Percentiles rank a stretch among this genome's conserved stretches.
Evolutionary conservation across 1,140 invertebrate species (phyloP).

Genomic region (Centruroides sculpturatus): DNA sequence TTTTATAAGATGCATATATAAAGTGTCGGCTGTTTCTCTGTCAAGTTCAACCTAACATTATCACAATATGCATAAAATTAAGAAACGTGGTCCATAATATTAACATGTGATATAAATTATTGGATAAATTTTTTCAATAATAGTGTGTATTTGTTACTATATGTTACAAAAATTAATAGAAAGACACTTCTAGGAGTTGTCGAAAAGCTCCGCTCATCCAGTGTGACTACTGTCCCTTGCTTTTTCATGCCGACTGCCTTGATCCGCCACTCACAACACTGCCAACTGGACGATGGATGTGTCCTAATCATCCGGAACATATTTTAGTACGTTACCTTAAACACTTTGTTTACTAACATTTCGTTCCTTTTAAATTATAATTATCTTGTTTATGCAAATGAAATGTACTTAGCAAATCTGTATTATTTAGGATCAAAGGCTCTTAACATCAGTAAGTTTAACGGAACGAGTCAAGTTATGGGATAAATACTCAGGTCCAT

Average conservation of each 20-base stretch:
- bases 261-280: constrained; percentile 76
- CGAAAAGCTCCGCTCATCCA: constrained; percentile 64
- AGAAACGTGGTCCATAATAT: no score
- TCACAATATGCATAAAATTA: no score
- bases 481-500: constrained; percentile 55
- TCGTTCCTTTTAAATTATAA: background rate
- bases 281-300: constrained; percentile 87
- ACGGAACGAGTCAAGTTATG: constrained; percentile 70
- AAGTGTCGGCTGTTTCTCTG: no score
- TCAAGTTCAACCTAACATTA: no score
- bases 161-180: no score
- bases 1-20: no score
- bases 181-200: constrained; percentile 46
- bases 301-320: constrained; percentile 86
- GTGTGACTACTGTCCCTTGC: constrained; percentile 83
- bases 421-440: constrained; percentile 52
- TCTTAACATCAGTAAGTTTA: constrained; percentile 60
- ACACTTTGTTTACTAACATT: background rate
- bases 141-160: no score
- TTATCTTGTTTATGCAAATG: no score
- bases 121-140: no score
- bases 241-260: constrained; percentile 84
- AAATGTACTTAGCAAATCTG: background rate
- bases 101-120: no score
- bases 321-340: constrained; percentile 46